Base-by-base conservation (phyloP, 2,797 vertebrate genomes). In the Aphelocoma californica region DNA sequence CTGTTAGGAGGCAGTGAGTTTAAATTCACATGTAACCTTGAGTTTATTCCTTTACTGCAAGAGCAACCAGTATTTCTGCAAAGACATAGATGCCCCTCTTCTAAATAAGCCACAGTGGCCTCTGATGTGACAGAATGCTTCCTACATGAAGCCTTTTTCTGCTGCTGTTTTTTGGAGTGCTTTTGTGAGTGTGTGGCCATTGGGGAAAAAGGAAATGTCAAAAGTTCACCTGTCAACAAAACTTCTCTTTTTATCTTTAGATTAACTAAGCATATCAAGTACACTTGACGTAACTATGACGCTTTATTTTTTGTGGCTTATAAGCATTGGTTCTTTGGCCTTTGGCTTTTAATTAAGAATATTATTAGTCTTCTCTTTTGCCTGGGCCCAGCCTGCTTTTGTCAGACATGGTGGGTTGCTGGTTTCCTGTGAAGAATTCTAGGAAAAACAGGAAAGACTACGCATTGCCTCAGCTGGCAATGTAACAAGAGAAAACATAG, bases 401-500 rank as follows among this genome's bases (percentile, higher is more conserved):
- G 34, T 24, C 40, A 66, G 36, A 45, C 26, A 12, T 6, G 34
- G 62, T 6, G 13, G 12, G 12, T 47, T 70, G 24, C n/a, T 81
- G 62, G 57, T 74, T 72, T 90, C 32, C 77, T 91, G 28, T 32
- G 50, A 57, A 81, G 42, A 78, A 74, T 54, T 74, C 34, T 50
- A 67, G 45, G 60, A 78, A 87, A 91, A 88, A 28, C 31, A 50
- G 11, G 48, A 71, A 60, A 70, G 45, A 36, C 18, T n/a, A 29
- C 6, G 13, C 29, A 36, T 57, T 64, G 42, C 18, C 34, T 83
- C 53, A 44, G 34, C 12, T 78, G 54, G 47, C 48, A 81, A 24
- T 0, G 0, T 44, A 34, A 53, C 25, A 61, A 47, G 10, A 66
- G 45, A 42, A 89, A 83, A n/a, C 0, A 7, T 18, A 45, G 40